Base-by-base conservation (phyloP, 2,888 invertebrate genomes). In the Marasmarcha lunaedactyla region DNA sequence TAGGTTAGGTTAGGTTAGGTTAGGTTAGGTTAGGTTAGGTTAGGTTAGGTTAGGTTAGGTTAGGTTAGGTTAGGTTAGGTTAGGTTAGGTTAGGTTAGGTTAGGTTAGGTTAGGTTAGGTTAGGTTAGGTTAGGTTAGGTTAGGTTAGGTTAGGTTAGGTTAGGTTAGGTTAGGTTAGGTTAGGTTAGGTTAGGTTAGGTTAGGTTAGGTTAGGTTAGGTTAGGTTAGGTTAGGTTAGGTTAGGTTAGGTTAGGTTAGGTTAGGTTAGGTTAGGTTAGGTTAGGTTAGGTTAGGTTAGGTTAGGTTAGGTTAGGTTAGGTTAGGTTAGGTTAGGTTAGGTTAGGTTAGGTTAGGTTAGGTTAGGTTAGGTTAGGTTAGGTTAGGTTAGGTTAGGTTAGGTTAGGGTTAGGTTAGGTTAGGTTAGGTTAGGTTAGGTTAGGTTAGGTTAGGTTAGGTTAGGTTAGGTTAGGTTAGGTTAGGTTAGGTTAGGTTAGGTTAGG, bases 401-500 rank as follows among this genome's bases (percentile, higher is more conserved):
- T 30, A n/a, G 11, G 39, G 39, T 39, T 39, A 39, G 39, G 39
- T 39, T 39, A 39, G 39, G 39, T 39, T 39, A 39, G 39, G 39
- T 39, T 39, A 39, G 39, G 39, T 39, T 39, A 39, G 39, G 36
- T 39, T 39, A 39, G 39, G 39, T 40, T 40, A 40, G 40, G 40
- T 40, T 40, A 40, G 40, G 40, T 40, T 40, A 40, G 40, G 40
- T 40, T 40, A 40, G 40, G 40, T 40, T 40, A 15, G 37, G 14
- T 37, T 14, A 15, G 37, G 14, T 37, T 14, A 35, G 41, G 35
- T 41, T 35, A 35, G 41, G 41, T 41, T 41, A 41, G 41, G 38
- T 37, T 41, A 38, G 41, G 41, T 41, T 41, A 41, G 41, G 41
- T 41, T 41, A 41, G 41, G 41, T 41, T 41, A 41, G 41, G 41